Base-by-base conservation (phyloP, 1,140 invertebrate genomes). In the Spodoptera frugiperda region DNA sequence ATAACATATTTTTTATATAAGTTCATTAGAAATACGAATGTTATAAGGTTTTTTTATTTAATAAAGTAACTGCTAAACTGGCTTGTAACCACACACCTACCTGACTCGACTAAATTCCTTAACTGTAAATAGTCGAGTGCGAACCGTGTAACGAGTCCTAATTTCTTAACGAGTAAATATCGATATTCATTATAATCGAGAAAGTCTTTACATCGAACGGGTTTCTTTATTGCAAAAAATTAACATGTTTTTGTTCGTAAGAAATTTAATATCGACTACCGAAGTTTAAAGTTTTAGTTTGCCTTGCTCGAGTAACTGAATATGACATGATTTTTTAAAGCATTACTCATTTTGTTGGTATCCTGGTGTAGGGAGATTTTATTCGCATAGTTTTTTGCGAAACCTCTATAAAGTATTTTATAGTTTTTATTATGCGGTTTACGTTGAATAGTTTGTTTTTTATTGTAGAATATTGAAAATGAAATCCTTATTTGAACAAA, bases 221-320 rank as follows among this genome's bases (percentile, higher is more conserved):
- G 78, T 79, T 79, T 72, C 39, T 53, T 73, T 63, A 44, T 78
- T 19, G 51, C 39, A 65, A 72, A 72, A 68, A 51, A 70, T 55
- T 21, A 39, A 61, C 55, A 75, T 75, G 53, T 82, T 79, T 76
- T 82, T 80, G 76, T 80, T 83, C 76, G 74, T 39, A 39, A 44
- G 86, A 80, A 87, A 89, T 70, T 77, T 53, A 77, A 89, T 81
- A 87, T 65, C 33, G 77, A 61, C 68, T 82, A 80, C 78, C 70
- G 77, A 79, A 75, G 79, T 82, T 77, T 53, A 84, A 80, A 81
- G 81, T 81, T 78, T 82, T 79, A 81, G 81, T 81, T 78, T 82
- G 78, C 68, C 65, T 54, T 71, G 63, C 77, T 30, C 71, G 51
- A 53, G 86, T 85, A 88, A 86, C 80, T 33, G 59, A 82, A 88